phyloP scores from a whole-genome alignment of 2,797 vertebrate species.

The Neosilurus hyrtlii region DNA sequence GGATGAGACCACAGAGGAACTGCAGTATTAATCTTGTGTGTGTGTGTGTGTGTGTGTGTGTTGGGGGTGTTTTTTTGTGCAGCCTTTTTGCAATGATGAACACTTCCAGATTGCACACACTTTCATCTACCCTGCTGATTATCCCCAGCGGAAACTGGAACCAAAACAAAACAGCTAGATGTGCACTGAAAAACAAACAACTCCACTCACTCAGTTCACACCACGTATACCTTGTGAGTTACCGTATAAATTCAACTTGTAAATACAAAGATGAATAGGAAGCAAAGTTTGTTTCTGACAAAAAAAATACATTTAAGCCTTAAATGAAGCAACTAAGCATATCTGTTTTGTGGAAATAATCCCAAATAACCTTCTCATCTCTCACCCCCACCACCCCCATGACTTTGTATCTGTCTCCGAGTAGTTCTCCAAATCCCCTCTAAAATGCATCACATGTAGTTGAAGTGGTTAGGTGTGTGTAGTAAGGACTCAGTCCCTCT shows the following conservation, averaged over 20 bases:
- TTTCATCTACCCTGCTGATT: conserved; percentile 15
- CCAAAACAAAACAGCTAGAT: not conserved
- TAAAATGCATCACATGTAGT: not conserved
- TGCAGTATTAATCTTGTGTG: not conserved
- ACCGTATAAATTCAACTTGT: not conserved
- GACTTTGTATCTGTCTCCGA: not conserved
- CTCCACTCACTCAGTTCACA: not conserved
- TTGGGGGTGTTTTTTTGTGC: not conserved
- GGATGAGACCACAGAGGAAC: not conserved
- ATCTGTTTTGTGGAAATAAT: not conserved
- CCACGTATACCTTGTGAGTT: not conserved
- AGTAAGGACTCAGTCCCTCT: not conserved
- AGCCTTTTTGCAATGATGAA: not conserved
- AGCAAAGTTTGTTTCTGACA: not conserved
- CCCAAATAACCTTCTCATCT: too few species aligned
- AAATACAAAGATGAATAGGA: not conserved
- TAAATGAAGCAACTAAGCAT: not conserved
- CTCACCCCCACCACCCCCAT: not conserved
- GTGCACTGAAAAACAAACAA: not conserved
- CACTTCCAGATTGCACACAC: conserved; percentile 29
- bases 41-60: conserved; percentile 5
- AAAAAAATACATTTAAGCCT: not conserved
- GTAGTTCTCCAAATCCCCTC: not conserved
- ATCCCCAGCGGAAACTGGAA: not conserved
- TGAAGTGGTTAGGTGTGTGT: not conserved